A percentile compares a stretch with the other conserved stretches of the same genome.
These are phyloP conservation scores for Bombycilla garrulus DNA, from an alignment of 2,113 vertebrate genomes.

Conservation along the genomic window DNA sequence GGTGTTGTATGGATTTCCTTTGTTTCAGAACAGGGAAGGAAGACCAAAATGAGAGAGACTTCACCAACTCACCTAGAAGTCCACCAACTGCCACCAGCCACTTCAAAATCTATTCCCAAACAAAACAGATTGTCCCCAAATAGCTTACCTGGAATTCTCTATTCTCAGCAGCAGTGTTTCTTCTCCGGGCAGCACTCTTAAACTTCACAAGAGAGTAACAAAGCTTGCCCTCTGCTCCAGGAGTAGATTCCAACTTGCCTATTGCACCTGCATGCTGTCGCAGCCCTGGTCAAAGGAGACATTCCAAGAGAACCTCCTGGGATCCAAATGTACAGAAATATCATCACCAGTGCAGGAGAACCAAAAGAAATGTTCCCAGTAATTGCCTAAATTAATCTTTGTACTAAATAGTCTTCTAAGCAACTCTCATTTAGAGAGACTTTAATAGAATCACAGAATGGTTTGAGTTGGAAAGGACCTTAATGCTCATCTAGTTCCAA, in stretches of 20 bases:
- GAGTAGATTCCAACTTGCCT: neutral
- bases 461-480: neutral
- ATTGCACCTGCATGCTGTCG: rapidly evolving
- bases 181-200: neutral
- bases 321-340: neutral
- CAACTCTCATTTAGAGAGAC: neutral
- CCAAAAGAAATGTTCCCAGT: neutral
- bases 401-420: neutral
- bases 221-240: neutral
- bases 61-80: neutral
- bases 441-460: neutral
- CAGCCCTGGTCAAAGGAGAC: neutral
- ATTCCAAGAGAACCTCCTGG: neutral
- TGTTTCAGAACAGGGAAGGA: neutral
- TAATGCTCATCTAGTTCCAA: neutral
- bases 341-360: neutral
- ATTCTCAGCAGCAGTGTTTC: neutral
- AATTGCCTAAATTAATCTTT: neutral
- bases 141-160: neutral
- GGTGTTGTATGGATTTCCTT: neutral
- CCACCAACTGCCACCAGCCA: neutral
- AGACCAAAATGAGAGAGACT: neutral
- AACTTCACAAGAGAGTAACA: neutral
- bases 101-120: neutral
- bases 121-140: neutral